These are phyloP conservation scores for Drosophila insularis DNA, from an alignment of 1,140 invertebrate genomes.

Conservation along the genomic window DNA sequence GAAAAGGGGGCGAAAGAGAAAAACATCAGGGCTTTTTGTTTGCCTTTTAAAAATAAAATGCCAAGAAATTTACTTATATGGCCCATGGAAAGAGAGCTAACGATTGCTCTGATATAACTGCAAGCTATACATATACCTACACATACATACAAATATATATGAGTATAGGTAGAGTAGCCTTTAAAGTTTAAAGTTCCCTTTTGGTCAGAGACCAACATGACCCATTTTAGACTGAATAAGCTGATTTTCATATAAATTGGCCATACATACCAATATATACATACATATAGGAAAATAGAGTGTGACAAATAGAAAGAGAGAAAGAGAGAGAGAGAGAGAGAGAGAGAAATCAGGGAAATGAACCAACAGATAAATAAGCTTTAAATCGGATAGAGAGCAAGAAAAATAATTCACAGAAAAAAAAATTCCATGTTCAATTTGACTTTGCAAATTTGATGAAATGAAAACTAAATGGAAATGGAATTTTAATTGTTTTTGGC, in stretches of 20 bases:
- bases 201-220: conserved; percentile 26
- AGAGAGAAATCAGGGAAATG: not conserved
- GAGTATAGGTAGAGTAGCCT: conserved; percentile 11
- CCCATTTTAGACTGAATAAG: conserved; percentile 44
- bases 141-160: not conserved
- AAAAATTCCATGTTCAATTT: conserved; percentile 18
- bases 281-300: not conserved
- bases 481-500: not conserved
- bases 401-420: conserved; percentile 19
- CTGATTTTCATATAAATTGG: conserved; percentile 60
- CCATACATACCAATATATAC: conserved; percentile 26
- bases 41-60: conserved; percentile 60
- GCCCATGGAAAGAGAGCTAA: not conserved
- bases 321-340: not conserved
- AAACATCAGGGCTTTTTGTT: conserved; percentile 54
- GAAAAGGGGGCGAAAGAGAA: conserved; percentile 27
- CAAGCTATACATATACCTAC: not conserved
- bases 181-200: conserved; percentile 51
- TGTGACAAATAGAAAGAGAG: not conserved
- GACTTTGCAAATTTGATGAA: not conserved
- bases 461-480: conserved; percentile 1
- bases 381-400: conserved; percentile 44
- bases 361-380: conserved; percentile 22
- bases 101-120: conserved; percentile 8
- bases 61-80: conserved; percentile 35